phyloP scores from a whole-genome alignment of 92 coral and sea anemone genomes.

The Bergia puertoricense region DNA sequence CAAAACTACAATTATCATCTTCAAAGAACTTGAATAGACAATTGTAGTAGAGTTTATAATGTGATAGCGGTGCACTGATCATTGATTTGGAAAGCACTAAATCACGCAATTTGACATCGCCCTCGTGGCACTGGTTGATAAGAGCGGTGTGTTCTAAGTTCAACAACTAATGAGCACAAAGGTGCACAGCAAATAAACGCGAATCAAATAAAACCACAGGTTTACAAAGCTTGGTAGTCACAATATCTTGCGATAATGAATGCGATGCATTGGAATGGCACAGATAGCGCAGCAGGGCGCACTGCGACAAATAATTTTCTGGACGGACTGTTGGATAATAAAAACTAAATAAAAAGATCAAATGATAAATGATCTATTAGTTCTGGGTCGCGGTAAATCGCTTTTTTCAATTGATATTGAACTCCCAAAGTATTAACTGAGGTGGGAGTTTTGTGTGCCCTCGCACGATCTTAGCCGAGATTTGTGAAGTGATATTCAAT shows the following conservation, averaged over 20 bases:
- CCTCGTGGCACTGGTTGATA: slow-evolving; percentile 15
- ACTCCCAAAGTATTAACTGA: background rate
- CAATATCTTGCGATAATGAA: background rate
- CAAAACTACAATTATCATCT: background rate
- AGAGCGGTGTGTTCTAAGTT: background rate
- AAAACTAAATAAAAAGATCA: background rate
- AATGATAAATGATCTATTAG: slow-evolving; percentile 26
- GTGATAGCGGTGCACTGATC: background rate
- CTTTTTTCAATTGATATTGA: background rate
- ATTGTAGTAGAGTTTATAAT: background rate
- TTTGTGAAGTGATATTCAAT: background rate
- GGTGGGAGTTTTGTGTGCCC: background rate
- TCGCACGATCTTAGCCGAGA: background rate
- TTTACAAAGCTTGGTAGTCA: background rate
- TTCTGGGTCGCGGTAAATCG: background rate
- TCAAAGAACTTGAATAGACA: background rate
- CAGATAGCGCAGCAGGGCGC: background rate
- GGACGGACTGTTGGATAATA: background rate
- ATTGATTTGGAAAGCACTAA: slow-evolving; percentile 2
- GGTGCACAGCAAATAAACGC: background rate
- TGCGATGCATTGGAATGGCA: slow-evolving; percentile 29
- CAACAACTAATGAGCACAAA: background rate
- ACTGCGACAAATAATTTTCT: too few relatives aligned
- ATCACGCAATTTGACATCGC: slow-evolving; percentile 15
- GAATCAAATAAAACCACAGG: background rate